Percentiles rank a stretch among this genome's conserved stretches.
phyloP scores from a whole-genome alignment of 2,888 invertebrate genomes.

The Gryllus longicercus region DNA sequence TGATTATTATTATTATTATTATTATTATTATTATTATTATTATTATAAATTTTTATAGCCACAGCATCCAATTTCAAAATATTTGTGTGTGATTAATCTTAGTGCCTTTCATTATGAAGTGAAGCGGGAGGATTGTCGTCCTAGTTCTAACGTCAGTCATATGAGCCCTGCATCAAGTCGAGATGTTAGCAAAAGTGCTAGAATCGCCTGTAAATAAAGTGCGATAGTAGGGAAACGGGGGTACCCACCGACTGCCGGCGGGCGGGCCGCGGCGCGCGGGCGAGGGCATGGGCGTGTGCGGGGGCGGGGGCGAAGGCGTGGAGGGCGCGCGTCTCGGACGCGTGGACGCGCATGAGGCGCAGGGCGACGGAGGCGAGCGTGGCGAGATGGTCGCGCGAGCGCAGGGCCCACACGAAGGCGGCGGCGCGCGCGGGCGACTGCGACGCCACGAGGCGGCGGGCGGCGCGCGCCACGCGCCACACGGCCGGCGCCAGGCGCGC shows the following conservation, averaged over 20 bases:
- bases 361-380: not conserved
- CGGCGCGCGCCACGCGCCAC: not conserved
- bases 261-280: not conserved
- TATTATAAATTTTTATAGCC: too few relatives aligned
- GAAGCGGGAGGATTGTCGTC: too few relatives aligned
- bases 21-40: too few relatives aligned
- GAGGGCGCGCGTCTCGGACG: not conserved
- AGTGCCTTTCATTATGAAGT: too few relatives aligned
- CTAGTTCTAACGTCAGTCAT: too few relatives aligned
- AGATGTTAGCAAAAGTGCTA: too few relatives aligned
- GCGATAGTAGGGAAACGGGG: not conserved
- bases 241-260: not conserved
- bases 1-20: too few relatives aligned
- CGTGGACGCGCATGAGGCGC: not conserved
- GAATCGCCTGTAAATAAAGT: too few relatives aligned
- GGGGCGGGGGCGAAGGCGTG: too few relatives aligned
- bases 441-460: not conserved
- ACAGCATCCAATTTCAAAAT: too few relatives aligned
- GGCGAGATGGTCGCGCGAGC: not conserved
- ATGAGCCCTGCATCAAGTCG: too few relatives aligned
- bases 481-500: not conserved
- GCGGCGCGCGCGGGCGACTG: constrained; percentile 6
- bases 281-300: not conserved
- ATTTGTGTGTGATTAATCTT: too few relatives aligned
- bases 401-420: not conserved